phyloP scores from a whole-genome alignment of 2,888 invertebrate species.

The Patella ulyssiponensis region DNA sequence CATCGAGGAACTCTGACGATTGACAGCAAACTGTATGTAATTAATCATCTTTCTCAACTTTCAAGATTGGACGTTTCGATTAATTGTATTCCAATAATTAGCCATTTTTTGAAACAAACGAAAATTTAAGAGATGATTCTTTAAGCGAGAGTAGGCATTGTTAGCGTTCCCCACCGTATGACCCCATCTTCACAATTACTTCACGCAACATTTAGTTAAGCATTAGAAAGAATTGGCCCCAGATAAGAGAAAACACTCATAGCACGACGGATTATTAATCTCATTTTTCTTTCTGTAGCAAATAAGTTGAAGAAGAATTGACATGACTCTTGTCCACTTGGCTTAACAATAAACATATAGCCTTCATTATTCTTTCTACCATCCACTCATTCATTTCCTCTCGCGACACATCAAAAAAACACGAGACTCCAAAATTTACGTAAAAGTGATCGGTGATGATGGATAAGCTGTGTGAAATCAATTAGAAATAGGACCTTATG shows the following conservation, averaged over 20 bases:
- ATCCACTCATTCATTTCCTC: slow-evolving; percentile 27
- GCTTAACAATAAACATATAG: slow-evolving; percentile 28
- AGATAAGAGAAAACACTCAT: slow-evolving; percentile 14
- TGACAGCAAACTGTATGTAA: too few species aligned
- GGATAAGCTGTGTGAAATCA: slow-evolving; percentile 8
- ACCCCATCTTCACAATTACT: neutral
- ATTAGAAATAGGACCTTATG: slow-evolving; percentile 11
- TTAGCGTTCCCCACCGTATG: too few species aligned
- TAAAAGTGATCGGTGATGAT: slow-evolving; percentile 11
- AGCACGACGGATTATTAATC: slow-evolving; percentile 3
- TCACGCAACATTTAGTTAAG: neutral
- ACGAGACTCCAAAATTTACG: slow-evolving; percentile 14
- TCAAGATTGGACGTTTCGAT: too few species aligned
- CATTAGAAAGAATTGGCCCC: neutral
- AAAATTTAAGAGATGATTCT: too few species aligned
- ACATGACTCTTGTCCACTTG: slow-evolving; percentile 26
- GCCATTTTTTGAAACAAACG: too few species aligned
- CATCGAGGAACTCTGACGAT: too few species aligned
- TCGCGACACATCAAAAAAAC: slow-evolving; percentile 15
- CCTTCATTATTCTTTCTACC: slow-evolving; percentile 17
- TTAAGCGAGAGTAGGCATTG: neutral
- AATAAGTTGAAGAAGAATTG: neutral
- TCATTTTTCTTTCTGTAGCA: neutral
- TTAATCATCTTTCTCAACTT: too few species aligned
- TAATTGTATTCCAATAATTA: too few species aligned